phyloP scores from a whole-genome alignment of 2,888 invertebrate genomes.

The Halictus quadricinctus region DNA sequence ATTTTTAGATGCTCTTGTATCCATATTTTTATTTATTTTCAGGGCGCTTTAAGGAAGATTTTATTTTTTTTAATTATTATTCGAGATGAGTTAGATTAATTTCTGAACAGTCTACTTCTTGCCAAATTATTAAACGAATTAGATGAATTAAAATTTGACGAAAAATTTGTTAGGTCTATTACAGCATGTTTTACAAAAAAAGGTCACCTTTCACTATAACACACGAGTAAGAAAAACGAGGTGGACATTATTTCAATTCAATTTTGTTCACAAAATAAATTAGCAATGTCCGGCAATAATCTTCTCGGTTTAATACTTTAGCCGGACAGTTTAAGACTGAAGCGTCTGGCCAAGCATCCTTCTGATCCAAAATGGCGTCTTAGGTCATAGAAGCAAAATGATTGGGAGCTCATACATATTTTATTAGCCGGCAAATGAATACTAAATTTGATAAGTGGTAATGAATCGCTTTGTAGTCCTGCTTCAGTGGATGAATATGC shows the following conservation, averaged over 20 bases:
- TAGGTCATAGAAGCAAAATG: background rate
- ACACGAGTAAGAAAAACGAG: background rate
- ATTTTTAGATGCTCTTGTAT: no score
- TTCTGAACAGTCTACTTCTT: no score
- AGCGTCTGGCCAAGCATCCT: background rate
- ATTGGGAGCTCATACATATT: background rate
- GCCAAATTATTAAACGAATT: no score
- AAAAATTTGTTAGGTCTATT: no score
- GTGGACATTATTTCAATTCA: background rate
- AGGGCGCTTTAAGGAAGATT: no score
- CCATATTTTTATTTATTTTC: no score
- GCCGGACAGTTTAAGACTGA: background rate
- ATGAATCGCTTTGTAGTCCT: conserved; percentile 2
- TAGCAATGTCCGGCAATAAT: background rate
- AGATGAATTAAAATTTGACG: no score
- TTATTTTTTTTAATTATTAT: no score
- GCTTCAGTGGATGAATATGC: background rate
- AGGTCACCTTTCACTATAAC: no score
- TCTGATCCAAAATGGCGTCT: background rate
- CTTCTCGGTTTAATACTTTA: background rate
- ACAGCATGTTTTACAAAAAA: no score
- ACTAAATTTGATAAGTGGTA: background rate
- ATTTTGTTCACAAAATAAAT: background rate
- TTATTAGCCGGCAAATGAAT: background rate
- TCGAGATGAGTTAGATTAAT: no score